Conservation (phyloP, 2,797 vertebrate species). For the Sebastes wilsoni region DNA sequence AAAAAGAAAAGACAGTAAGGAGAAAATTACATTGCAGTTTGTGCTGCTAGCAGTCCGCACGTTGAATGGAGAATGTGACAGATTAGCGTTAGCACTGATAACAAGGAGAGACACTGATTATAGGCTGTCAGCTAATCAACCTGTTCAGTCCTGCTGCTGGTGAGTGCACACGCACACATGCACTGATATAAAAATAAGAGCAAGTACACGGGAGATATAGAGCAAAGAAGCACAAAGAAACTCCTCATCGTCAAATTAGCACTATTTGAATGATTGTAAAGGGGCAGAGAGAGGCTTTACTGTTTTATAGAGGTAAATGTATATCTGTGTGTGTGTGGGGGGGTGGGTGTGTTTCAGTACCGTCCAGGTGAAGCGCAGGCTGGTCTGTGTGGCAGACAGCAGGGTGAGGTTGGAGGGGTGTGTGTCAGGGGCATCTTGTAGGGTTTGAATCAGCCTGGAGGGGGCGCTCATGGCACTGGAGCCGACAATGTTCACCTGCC, state of each 20-base stretch:
- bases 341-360: conserved; percentile 54
- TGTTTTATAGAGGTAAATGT: background rate
- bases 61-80: conserved; percentile 65
- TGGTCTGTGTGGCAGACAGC: conserved; percentile 91
- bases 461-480: conserved; percentile 87
- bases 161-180: conserved; percentile 1
- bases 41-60: conserved; percentile 47
- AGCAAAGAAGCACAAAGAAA: conserved; percentile 8
- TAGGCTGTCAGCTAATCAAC: conserved; percentile 57
- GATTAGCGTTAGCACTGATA: conserved; percentile 70
- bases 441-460: conserved; percentile 92
- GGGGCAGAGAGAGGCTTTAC: background rate
- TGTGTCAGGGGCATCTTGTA: conserved; percentile 91
- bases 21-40: conserved; percentile 68
- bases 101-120: conserved; percentile 70
- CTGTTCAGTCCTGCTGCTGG: conserved; percentile 41
- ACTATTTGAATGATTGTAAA: conserved; percentile 17
- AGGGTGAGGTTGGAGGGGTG: conserved; percentile 88
- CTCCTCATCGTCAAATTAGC: conserved; percentile 6
- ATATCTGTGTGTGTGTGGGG: background rate
- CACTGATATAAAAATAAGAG: background rate
- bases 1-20: conserved; percentile 49
- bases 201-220: conserved; percentile 2
- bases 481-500: conserved; percentile 92
- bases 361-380: conserved; percentile 92